Evolutionary conservation across 64 coral and sea anemone genomes (phyloP), one percentile per base, ranked within the genome.

Genomic region (Catalaphyllia jardinei): DNA sequence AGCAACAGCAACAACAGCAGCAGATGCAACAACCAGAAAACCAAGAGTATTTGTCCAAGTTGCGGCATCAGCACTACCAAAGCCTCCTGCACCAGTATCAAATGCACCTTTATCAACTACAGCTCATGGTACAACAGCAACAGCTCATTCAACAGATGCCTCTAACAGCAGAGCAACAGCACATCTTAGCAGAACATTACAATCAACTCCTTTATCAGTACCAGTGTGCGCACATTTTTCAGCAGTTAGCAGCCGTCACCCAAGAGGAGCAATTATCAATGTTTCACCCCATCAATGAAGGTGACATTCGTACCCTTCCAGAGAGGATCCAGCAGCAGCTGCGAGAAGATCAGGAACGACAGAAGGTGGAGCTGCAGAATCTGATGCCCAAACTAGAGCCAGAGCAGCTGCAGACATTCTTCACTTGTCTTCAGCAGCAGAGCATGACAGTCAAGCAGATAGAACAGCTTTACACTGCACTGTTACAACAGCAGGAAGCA

Each of bases 181-280:
- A 92, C 31, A 30, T 55, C 9, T 57, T 92, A 24, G 86, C 49
- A 31, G 51, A 33, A 22, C 65, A 59, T 54, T 87, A 92, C 62
- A 92, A 79, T 8, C 90, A 92, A 60, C 75, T 92, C 12, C 52
- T 92, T 50, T 67, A 69, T 55, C 82, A 92, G 46, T 92, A 87
- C 42, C 90, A 92, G 31, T 61, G 86, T 17, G 90, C 90, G 16
- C 67, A 62, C 50, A 52, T 87, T 14, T 39, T 79, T n/a, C 80
- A 92, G 38, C 84, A 92, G 20, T 29, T 76, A 46, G 83, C 90
- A 86, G 55, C 71, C 39, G 88, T 49, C 11, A 63, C 88, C 20
- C 65, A 69, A 28, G 60, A 71, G 8, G 62, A 65, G 46, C 22
- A 78, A 30, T 18, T 90, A 20, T 62, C 81, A 14, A 27, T 50